Conservation (phyloP, 2,888 invertebrate species). For the Leptopilina syphax region DNA sequence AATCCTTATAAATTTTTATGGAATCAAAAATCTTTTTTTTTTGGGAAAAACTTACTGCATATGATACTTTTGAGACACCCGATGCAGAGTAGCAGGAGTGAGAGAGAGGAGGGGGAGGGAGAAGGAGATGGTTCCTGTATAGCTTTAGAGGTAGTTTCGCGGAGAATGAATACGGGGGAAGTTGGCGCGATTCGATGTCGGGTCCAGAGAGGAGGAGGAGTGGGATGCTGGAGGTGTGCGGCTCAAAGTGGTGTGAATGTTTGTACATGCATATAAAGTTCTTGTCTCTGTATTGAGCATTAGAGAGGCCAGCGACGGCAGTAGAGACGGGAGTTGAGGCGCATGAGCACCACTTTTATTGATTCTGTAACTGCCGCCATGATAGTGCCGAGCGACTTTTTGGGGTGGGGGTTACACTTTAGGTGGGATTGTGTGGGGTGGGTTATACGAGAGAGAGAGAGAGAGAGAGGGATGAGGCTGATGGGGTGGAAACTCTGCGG, state of each 20-base stretch:
- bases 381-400: slow-evolving; percentile 69
- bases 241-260: slow-evolving; percentile 48
- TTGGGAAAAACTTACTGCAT: background rate
- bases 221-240: slow-evolving; percentile 47
- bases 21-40: too few relatives aligned
- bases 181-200: slow-evolving; percentile 72
- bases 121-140: slow-evolving; percentile 66
- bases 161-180: slow-evolving; percentile 66
- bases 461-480: slow-evolving; percentile 75
- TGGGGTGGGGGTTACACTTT: slow-evolving; percentile 52
- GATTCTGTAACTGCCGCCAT: slow-evolving; percentile 78
- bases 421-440: slow-evolving; percentile 20
- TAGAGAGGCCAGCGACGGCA: slow-evolving; percentile 58
- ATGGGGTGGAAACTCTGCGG: slow-evolving; percentile 77
- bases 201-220: slow-evolving; percentile 49
- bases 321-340: slow-evolving; percentile 73
- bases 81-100: slow-evolving; percentile 55
- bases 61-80: slow-evolving; percentile 63
- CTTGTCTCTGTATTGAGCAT: slow-evolving; percentile 46
- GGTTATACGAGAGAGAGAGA: slow-evolving; percentile 63
- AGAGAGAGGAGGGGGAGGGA: too few relatives aligned
- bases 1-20: too few relatives aligned
- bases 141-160: slow-evolving; percentile 72
- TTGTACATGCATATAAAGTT: slow-evolving; percentile 29
- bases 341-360: slow-evolving; percentile 78